Evolutionary conservation across 2,113 vertebrate genomes (phyloP), one percentile per base, ranked within the genome.

Genomic region (Pimephales promelas): DNA sequence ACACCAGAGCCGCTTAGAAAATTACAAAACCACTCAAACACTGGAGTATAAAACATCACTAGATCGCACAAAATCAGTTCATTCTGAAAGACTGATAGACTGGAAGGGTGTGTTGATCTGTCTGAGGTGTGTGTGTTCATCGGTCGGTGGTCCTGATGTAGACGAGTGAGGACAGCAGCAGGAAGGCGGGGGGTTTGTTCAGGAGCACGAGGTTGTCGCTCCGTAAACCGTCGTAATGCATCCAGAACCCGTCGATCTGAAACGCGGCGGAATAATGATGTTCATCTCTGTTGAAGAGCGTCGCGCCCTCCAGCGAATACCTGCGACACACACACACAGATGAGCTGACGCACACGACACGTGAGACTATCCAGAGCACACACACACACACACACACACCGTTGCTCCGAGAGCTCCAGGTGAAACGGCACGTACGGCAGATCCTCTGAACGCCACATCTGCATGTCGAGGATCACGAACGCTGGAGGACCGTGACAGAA

Each of bases 391-490:
- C 79, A 86, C 3, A 36, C 10, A 14, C 91, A 97, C 96, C 95
- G 95, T 88, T 95, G 95, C 83, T 96, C 93, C 56, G 94, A 96
- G 88, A 97, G 92, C 79, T 92, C 95, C 88, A 97, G 90, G 54
- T 95, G 92, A 87, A 96, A 97, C 0, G 96, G 96, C 36, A 97
- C 95, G 66, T 97, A 97, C 18, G 95, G 95, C 83, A 97, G 91
- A 34, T 96, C 96, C 90, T 97, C 96, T 13, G 96, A 95, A 89
- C 94, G 96, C 96, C 96, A 97, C 83, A 95, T 93, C 91, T 97
- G 95, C 96, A 97, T 97, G 92, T 97, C 96, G 87, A 97, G 91
- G 76, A 97, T 96, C 84, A 97, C 94, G 86, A 97, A 97, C 18
- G 96, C 95, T 13, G 96, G 96, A 6, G 95, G 92, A 4, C 95